Evolutionary conservation across 2,888 invertebrate genomes (phyloP).

Genomic region (Bellardia pandia): DNA sequence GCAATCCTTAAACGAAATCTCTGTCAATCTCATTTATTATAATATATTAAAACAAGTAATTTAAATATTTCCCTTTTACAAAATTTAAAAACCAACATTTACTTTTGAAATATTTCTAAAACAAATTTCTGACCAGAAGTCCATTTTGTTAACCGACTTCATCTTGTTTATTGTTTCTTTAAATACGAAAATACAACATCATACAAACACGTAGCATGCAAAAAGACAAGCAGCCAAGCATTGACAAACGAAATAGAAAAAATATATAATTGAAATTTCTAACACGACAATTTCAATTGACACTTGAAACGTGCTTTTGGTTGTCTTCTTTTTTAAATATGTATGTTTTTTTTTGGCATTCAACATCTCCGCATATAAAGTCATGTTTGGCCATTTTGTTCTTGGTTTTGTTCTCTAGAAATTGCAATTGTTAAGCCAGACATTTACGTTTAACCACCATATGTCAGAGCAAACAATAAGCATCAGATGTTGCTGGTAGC

Average conservation of each 20-base stretch:
- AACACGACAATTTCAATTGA: constrained; percentile 73
- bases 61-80: no score
- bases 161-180: not conserved
- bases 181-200: not conserved
- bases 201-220: constrained; percentile 50
- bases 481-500: constrained; percentile 66
- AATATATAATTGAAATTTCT: constrained; percentile 71
- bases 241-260: constrained; percentile 31
- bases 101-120: no score
- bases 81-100: no score
- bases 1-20: no score
- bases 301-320: constrained; percentile 72
- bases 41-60: no score
- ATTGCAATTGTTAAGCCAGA: constrained; percentile 47
- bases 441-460: constrained; percentile 43
- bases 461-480: constrained; percentile 66
- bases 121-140: constrained; percentile 30
- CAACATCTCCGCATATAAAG: not conserved
- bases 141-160: constrained; percentile 16
- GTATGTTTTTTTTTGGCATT: not conserved
- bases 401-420: constrained; percentile 21
- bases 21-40: no score
- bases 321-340: constrained; percentile 3
- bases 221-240: constrained; percentile 38
- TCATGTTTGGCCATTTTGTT: constrained; percentile 46